Base-by-base conservation (phyloP, 2,797 vertebrate genomes). In the Microtus obscurus region DNA sequence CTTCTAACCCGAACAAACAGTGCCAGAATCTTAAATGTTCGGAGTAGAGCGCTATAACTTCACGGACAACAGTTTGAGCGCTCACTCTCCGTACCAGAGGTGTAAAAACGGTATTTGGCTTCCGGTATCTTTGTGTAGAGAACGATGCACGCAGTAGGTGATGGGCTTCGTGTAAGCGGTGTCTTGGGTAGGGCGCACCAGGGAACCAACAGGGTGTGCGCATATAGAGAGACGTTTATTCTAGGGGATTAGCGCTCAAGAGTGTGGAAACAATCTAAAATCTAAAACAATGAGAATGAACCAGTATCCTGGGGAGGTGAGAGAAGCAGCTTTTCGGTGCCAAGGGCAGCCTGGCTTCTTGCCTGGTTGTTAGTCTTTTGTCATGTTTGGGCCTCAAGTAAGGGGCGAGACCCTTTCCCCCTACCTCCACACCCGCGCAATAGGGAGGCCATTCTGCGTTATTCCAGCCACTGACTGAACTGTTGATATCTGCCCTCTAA, bases 11-110 rank as follows among this genome's bases (percentile, higher is more conserved):
- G 67, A 92, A 89, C 25, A 90, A 37, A 43, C 51, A 81, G 61
- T 45, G 51, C 19, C 40, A 40, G 19, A 80, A 87, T 91, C 45
- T 85, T 67, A 85, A 85, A n/a, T 25, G 63, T 59, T 56, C 27
- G 19, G 25, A 83, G 8, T 56, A 45, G 53, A 89, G 14, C 61
- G 14, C 45, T 87, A 0, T 74, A 79, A 71, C 34, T 83, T 73
- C 82, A 45, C 79, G 37, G 69, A 40, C 65, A 87, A 80, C n/a
- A 92, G 37, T 67, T 69, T 21, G 29, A 59, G 81, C 40, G 16
- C 12, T 79, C 37, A 86, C 27, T 69, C n/a, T 89, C 23, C 19
- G 12, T 48, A 80, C 59, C 91, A 69, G 96, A 31, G 90, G 34
- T 83, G n/a, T 9, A 83, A 67, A 91, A 81, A 48, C 87, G 40